Percentiles rank a stretch among this genome's conserved stretches.
Conservation (phyloP, 2,113 vertebrate genomes). For the Cololabis saira region DNA sequence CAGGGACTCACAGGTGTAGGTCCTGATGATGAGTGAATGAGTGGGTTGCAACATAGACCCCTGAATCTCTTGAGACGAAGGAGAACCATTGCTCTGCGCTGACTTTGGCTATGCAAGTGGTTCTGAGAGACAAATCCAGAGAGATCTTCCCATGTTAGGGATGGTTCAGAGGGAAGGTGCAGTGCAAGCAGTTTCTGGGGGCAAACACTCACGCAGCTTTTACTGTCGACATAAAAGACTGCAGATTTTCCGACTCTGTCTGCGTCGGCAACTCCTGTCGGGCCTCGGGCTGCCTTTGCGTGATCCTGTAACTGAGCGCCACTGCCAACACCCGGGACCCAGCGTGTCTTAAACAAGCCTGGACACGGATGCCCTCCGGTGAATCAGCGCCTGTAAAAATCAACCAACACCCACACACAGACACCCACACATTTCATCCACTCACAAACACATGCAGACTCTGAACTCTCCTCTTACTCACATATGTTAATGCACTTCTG, state of each 20-base stretch:
- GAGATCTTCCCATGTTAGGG: slow-evolving; percentile 29
- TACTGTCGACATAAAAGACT: slow-evolving; percentile 59
- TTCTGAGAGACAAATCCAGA: slow-evolving; percentile 4
- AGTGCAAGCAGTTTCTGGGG: slow-evolving; percentile 55
- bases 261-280: slow-evolving; percentile 63
- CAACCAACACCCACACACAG: slow-evolving; percentile 62
- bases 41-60: slow-evolving; percentile 21
- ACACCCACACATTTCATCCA: slow-evolving; percentile 62
- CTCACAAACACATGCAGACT: slow-evolving; percentile 18
- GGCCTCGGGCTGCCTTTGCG: slow-evolving; percentile 61
- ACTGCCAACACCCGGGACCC: slow-evolving; percentile 47
- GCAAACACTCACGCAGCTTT: slow-evolving; percentile 54
- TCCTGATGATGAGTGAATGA: slow-evolving; percentile 31
- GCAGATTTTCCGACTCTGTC: slow-evolving; percentile 53
- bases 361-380: slow-evolving; percentile 72
- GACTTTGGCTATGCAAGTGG: slow-evolving; percentile 12
- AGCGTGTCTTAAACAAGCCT: slow-evolving; percentile 70
- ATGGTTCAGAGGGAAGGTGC: slow-evolving; percentile 35
- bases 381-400: slow-evolving; percentile 64
- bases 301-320: slow-evolving; percentile 61
- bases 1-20: neutral
- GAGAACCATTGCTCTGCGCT: slow-evolving; percentile 6
- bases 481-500: slow-evolving; percentile 56
- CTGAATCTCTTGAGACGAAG: slow-evolving; percentile 5
- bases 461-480: slow-evolving; percentile 51